These are phyloP conservation scores for Ladona fulva DNA, from an alignment of 1,140 invertebrate species.

Conservation along the genomic window DNA sequence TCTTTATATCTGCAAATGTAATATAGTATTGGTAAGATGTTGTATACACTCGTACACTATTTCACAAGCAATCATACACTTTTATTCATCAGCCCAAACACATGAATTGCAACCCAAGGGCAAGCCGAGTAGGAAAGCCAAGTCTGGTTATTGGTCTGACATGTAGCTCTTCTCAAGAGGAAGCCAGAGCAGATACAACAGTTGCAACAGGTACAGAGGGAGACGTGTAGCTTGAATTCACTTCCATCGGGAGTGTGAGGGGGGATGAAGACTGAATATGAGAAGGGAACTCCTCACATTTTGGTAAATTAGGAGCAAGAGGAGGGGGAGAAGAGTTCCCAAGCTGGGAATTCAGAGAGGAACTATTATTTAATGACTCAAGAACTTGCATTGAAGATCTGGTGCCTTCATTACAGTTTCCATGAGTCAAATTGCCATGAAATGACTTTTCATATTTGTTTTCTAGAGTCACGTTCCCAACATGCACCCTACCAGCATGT, in stretches of 20 bases:
- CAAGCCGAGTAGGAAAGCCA: not conserved
- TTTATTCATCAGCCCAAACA: not conserved
- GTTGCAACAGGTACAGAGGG: not conserved
- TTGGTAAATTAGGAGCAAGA: not conserved
- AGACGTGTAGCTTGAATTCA: not conserved
- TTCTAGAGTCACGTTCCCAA: not conserved
- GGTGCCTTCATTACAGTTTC: not conserved
- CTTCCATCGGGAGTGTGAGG: not conserved
- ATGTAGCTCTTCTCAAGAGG: not conserved
- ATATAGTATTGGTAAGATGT: not conserved
- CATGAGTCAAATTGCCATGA: not conserved
- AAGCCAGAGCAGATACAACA: conserved; percentile 1
- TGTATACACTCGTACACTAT: not conserved
- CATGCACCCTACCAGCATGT: not conserved
- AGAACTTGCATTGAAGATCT: not conserved
- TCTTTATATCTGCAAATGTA: not conserved
- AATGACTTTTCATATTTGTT: not conserved
- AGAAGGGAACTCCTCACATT: not conserved
- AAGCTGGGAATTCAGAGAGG: not conserved
- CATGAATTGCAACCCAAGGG: not conserved
- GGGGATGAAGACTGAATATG: not conserved
- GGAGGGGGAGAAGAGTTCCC: not conserved
- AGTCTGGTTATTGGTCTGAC: not conserved
- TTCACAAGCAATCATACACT: not conserved
- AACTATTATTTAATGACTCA: not conserved